A percentile compares a stretch with the other conserved stretches of the same genome.
phyloP scores from a whole-genome alignment of 1,140 invertebrate species.

The Leptinotarsa defecta region DNA sequence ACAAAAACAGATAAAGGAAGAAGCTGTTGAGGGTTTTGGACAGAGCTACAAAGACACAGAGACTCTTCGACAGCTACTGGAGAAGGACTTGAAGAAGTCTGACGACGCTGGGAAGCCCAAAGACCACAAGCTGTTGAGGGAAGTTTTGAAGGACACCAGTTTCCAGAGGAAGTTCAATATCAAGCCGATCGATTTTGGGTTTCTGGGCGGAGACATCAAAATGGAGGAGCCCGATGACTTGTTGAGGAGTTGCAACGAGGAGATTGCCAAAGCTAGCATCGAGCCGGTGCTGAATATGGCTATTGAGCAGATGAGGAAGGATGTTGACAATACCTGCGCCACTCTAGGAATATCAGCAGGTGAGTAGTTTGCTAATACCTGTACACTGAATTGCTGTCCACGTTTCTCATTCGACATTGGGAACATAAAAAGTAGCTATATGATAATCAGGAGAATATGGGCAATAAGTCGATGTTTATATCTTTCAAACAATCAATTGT shows the following conservation, averaged over 20 bases:
- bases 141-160: constrained; percentile 79
- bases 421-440: too few species aligned
- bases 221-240: constrained; percentile 64
- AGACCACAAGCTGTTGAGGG: constrained; percentile 78
- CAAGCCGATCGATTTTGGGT: constrained; percentile 72
- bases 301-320: constrained; percentile 82
- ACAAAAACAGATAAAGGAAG: constrained; percentile 52
- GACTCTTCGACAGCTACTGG: constrained; percentile 46
- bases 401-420: too few species aligned
- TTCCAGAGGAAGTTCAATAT: constrained; percentile 83
- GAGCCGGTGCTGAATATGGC: constrained; percentile 83
- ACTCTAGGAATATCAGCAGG: constrained; percentile 84
- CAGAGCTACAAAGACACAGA: constrained; percentile 56
- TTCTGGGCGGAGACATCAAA: constrained; percentile 61
- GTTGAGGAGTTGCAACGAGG: constrained; percentile 62
- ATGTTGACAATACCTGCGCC: constrained; percentile 82
- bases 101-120: constrained; percentile 54
- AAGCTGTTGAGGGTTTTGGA: constrained; percentile 53
- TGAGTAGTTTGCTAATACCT: constrained; percentile 57
- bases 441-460: too few species aligned
- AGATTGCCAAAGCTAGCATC: constrained; percentile 73
- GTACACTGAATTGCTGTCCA: too few species aligned
- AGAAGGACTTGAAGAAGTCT: constrained; percentile 38
- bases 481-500: too few species aligned
- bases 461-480: too few species aligned